Evolutionary conservation across 1,140 invertebrate genomes (phyloP).

Genomic region (Nilaparvata lugens): DNA sequence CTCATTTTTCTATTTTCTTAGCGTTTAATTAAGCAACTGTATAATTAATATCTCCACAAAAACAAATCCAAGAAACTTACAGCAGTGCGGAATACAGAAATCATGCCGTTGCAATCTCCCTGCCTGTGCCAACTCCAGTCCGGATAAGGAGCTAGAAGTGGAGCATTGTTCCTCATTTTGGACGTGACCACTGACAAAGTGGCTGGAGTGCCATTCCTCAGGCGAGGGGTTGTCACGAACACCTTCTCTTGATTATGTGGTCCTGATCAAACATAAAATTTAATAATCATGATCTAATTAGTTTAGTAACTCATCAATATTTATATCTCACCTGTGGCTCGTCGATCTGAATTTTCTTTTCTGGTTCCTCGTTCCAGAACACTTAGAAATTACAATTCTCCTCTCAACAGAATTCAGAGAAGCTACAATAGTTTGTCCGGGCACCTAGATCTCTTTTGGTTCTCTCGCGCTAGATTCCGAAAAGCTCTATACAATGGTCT

Average conservation of each 20-base stretch:
- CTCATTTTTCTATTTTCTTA: constrained; percentile 11
- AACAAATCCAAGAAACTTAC: too few relatives aligned
- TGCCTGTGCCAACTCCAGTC: constrained; percentile 25
- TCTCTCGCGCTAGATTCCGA: too few relatives aligned
- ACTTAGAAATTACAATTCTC: too few relatives aligned
- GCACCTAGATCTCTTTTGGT: too few relatives aligned
- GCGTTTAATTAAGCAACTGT: too few relatives aligned
- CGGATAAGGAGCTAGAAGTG: constrained; percentile 27
- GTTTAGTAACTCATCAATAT: not conserved
- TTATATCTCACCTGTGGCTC: too few relatives aligned
- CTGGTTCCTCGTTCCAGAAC: too few relatives aligned
- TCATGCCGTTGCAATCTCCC: constrained; percentile 25
- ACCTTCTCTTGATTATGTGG: constrained; percentile 12
- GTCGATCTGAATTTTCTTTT: too few relatives aligned
- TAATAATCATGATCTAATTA: not conserved
- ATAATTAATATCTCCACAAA: too few relatives aligned
- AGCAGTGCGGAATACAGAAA: constrained; percentile 26
- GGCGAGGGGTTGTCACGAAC: constrained; percentile 26
- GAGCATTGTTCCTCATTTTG: constrained; percentile 5
- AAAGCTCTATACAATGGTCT: too few relatives aligned
- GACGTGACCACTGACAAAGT: constrained; percentile 25
- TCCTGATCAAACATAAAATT: not conserved
- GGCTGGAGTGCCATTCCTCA: constrained; percentile 26
- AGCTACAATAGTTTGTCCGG: too few relatives aligned
- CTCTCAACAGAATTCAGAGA: too few relatives aligned